phyloP scores from a whole-genome alignment of 2,888 invertebrate genomes.

The Heteropelma amictum region DNA sequence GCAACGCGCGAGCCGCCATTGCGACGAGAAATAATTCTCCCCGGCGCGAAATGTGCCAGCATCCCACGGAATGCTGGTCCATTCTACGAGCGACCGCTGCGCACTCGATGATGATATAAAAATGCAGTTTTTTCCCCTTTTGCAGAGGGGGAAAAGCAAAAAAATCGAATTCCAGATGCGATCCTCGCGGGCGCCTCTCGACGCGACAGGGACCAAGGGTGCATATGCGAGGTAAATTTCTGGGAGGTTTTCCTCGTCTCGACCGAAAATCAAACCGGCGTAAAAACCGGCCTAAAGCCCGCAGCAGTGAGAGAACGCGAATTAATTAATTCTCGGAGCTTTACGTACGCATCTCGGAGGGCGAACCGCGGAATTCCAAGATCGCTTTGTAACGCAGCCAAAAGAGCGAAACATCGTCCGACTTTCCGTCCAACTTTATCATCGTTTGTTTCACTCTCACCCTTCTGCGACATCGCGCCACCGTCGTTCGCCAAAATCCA shows the following conservation, averaged over 20 bases:
- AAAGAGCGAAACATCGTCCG: slow-evolving; percentile 22
- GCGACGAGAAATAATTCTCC: slow-evolving; percentile 44
- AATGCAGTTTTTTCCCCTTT: too few species aligned
- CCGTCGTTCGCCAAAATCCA: too few species aligned
- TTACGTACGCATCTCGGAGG: slow-evolving; percentile 17
- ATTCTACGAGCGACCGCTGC: too few species aligned
- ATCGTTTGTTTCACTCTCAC: neutral
- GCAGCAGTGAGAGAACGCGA: slow-evolving; percentile 24
- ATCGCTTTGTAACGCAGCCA: slow-evolving; percentile 52
- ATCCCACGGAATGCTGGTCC: neutral
- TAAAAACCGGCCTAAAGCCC: slow-evolving; percentile 10
- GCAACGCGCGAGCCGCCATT: slow-evolving; percentile 74
- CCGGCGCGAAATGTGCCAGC: slow-evolving; percentile 6
- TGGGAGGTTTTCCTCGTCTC: slow-evolving; percentile 28
- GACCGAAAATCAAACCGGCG: slow-evolving; percentile 51
- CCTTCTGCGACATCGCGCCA: too few species aligned
- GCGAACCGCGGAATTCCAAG: slow-evolving; percentile 47
- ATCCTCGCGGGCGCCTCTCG: neutral
- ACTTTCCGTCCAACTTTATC: slow-evolving; percentile 28
- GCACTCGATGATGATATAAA: neutral
- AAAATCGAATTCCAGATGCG: slow-evolving; percentile 25
- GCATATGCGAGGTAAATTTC: slow-evolving; percentile 6
- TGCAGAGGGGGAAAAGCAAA: too few species aligned
- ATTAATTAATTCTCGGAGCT: slow-evolving; percentile 57
- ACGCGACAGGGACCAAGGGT: neutral